Evolutionary conservation across 64 coral and sea anemone genomes (phyloP).

Genomic region (Montipora sp.): DNA sequence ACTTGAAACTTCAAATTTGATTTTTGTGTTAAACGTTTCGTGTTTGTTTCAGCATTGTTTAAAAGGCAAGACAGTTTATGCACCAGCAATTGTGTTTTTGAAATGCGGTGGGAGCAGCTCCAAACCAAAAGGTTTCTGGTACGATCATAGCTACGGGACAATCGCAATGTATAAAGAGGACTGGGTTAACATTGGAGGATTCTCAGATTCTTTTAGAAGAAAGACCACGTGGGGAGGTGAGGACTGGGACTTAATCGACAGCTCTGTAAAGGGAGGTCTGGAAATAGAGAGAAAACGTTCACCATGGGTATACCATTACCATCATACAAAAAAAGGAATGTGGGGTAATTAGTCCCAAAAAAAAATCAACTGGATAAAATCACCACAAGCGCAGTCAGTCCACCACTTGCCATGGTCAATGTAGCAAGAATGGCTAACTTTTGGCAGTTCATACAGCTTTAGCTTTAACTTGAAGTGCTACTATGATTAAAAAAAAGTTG

Average conservation of each 20-base stretch:
- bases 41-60: too few relatives aligned
- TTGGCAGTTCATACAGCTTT: too few relatives aligned
- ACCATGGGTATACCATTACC: background rate
- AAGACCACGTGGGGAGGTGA: constrained; percentile 39
- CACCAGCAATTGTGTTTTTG: background rate
- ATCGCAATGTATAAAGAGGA: constrained; percentile 57
- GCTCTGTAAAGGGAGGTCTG: background rate
- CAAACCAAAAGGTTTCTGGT: background rate
- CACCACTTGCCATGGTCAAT: too few relatives aligned
- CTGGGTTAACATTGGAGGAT: constrained; percentile 47
- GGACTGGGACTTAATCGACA: constrained; percentile 41
- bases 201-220: background rate
- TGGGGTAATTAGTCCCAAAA: background rate
- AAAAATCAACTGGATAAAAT: too few relatives aligned
- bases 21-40: too few relatives aligned
- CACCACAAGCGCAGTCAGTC: too few relatives aligned
- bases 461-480: too few relatives aligned
- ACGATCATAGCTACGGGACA: background rate
- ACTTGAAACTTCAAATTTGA: too few relatives aligned
- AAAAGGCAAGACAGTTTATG: too few relatives aligned
- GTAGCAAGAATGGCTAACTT: too few relatives aligned
- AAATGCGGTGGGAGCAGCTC: background rate
- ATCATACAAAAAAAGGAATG: background rate
- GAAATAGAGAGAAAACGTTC: constrained; percentile 9
- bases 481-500: too few relatives aligned